Percentiles rank a stretch among this genome's conserved stretches.
phyloP scores from a whole-genome alignment of 2,888 invertebrate species.

The Linhomoeus sp. region DNA sequence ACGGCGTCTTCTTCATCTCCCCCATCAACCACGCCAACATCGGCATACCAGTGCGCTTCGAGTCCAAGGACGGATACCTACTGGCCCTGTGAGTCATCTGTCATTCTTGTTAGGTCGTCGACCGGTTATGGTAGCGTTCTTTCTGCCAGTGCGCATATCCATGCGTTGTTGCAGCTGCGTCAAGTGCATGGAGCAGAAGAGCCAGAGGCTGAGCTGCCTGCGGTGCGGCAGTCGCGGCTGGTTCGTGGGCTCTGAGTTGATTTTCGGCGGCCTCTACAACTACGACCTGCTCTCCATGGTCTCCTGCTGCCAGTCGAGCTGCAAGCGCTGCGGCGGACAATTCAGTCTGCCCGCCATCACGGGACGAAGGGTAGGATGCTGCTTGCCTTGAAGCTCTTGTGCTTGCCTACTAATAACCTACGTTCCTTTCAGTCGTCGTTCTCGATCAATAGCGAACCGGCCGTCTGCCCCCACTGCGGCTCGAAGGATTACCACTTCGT shows the following conservation, averaged over 20 bases:
- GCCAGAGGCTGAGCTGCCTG: slow-evolving; percentile 45
- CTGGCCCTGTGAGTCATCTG: too few species aligned
- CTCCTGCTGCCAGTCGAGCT: slow-evolving; percentile 82
- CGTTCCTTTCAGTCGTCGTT: background rate
- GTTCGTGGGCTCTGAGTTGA: slow-evolving; percentile 67
- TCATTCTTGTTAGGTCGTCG: too few species aligned
- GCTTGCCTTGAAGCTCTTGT: too few species aligned
- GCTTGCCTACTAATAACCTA: too few species aligned
- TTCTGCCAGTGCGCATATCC: too few species aligned
- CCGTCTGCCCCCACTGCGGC: slow-evolving; percentile 62
- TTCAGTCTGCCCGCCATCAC: slow-evolving; percentile 52
- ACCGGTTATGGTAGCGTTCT: too few species aligned
- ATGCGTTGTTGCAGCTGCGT: slow-evolving; percentile 45
- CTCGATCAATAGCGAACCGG: background rate
- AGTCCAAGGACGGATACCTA: slow-evolving; percentile 26
- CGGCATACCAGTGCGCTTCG: slow-evolving; percentile 56
- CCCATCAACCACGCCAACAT: slow-evolving; percentile 69
- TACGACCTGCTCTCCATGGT: slow-evolving; percentile 94
- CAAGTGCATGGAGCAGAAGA: slow-evolving; percentile 65
- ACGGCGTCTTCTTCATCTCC: slow-evolving; percentile 91
- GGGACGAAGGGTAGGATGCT: too few species aligned
- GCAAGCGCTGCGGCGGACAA: slow-evolving; percentile 73
- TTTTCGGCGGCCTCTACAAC: slow-evolving; percentile 90
- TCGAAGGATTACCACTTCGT: slow-evolving; percentile 69
- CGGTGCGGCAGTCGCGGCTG: slow-evolving; percentile 56